phyloP scores from a whole-genome alignment of 1,140 invertebrate genomes.

The Anastatus disparis region DNA sequence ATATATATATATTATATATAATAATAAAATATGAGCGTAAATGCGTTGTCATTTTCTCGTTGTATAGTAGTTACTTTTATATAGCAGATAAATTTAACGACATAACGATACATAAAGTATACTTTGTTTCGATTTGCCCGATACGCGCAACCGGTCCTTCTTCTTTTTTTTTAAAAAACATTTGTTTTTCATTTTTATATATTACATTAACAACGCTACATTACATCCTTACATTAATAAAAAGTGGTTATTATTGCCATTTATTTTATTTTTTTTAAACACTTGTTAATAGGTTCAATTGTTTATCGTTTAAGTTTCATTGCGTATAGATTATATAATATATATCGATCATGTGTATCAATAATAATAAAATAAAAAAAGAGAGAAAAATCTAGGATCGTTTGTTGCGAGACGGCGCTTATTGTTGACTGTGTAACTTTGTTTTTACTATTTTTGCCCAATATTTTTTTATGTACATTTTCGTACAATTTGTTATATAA shows the following conservation, averaged over 20 bases:
- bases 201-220: neutral
- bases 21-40: slow-evolving; percentile 25
- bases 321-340: too few species aligned
- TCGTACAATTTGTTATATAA: slow-evolving; percentile 44
- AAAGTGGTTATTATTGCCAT: neutral
- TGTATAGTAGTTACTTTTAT: slow-evolving; percentile 44
- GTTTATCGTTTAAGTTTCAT: neutral
- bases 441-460: slow-evolving; percentile 35
- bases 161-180: neutral
- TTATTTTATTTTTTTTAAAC: slow-evolving; percentile 1
- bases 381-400: neutral
- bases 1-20: neutral
- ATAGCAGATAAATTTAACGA: slow-evolving; percentile 28
- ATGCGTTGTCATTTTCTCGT: slow-evolving; percentile 38
- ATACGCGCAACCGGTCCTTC: slow-evolving; percentile 11
- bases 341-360: too few species aligned
- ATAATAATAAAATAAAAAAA: too few species aligned
- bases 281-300: slow-evolving; percentile 10
- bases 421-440: slow-evolving; percentile 42
- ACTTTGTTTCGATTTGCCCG: slow-evolving; percentile 14
- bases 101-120: neutral
- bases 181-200: slow-evolving; percentile 21
- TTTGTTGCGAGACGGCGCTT: slow-evolving; percentile 32
- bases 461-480: slow-evolving; percentile 45
- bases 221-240: neutral